Evolutionary conservation across 2,797 vertebrate genomes (phyloP), one percentile per base, ranked within the genome.

Genomic region (Coilia nasus): DNA sequence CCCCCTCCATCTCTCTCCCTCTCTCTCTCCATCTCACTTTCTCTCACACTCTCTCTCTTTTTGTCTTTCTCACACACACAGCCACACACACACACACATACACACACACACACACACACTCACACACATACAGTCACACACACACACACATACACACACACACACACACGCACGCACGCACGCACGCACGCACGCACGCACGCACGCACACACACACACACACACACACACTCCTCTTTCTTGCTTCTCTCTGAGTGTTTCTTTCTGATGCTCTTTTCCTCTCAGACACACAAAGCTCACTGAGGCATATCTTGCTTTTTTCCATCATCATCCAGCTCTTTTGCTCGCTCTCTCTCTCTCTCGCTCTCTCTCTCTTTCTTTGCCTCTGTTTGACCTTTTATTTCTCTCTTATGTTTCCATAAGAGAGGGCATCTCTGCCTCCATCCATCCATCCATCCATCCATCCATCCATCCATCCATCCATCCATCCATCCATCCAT

Each of bases 251-350:
- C 57, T 83, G 46, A 82, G 81, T 60, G 17, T 60, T 59, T 57
- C 47, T 25, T 54, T 41, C 56, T 59, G 54, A 57, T 57, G 25
- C 82, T 57, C 56, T 59, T 59, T 57, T 60, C 41, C 46, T 57
- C 7, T 50, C 81, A 82, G 80, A 81, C 80, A 47, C 80, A 46
- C 25, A 71, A 71, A 71, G 64, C 64, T 71, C 25, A 71, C 25
- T 31, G 64, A 71, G 71, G 71, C 71, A 78, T 78, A 41, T 78
- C 71, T 78, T 75, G 67, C 67, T 7, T 60, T 81, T 11, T 78
- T 59, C 41, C 87, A n/a, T 83, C 47, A 50, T 46, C 23, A 5
- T 83, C 57, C 64, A 15, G 71, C 84, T 67, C 84, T 83, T n/a
- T 31, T 35, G 57, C 47, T 46, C 17, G n/a, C 23, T 10, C 21